Conservation (phyloP, 1,140 invertebrate genomes). For the Plectrocnemia conspersa region DNA sequence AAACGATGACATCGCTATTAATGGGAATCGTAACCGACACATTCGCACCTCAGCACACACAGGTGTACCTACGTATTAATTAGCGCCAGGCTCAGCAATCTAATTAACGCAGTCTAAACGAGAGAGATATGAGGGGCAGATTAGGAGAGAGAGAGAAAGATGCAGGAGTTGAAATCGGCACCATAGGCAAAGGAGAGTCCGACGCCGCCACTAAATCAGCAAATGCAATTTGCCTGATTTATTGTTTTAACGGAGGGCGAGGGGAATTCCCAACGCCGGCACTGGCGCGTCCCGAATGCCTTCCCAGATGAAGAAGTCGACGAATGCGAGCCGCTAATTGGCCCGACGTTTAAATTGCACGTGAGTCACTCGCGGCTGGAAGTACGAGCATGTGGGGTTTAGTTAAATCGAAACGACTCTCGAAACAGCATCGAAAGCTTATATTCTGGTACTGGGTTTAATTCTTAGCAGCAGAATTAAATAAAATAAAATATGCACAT, state of each 20-base stretch:
- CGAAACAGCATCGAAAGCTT: neutral
- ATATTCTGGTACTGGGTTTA: too few relatives aligned
- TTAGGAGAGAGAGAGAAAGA: neutral
- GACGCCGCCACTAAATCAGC: conserved; percentile 17
- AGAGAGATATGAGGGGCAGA: neutral
- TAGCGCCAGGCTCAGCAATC: conserved; percentile 20
- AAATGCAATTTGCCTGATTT: conserved; percentile 19
- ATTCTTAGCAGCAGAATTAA: too few relatives aligned
- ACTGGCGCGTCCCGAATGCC: conserved; percentile 4
- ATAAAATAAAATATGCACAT: too few relatives aligned
- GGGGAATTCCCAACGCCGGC: conserved; percentile 13
- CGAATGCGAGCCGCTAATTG: conserved; percentile 25
- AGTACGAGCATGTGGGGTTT: neutral
- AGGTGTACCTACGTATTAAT: conserved; percentile 32
- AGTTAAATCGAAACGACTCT: neutral
- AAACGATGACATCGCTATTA: too few relatives aligned
- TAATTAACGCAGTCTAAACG: conserved; percentile 25
- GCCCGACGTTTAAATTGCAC: conserved; percentile 25
- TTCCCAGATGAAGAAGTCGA: neutral
- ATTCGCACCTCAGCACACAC: conserved; percentile 8
- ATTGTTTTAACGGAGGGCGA: conserved; percentile 7
- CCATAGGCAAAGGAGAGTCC: too few relatives aligned
- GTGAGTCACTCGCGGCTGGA: neutral
- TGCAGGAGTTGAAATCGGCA: neutral
- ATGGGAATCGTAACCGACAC: too few relatives aligned